Evolutionary conservation across 1,140 invertebrate species (phyloP), one percentile per base, ranked within the genome.

Genomic region (Druon quercuslanigerum): DNA sequence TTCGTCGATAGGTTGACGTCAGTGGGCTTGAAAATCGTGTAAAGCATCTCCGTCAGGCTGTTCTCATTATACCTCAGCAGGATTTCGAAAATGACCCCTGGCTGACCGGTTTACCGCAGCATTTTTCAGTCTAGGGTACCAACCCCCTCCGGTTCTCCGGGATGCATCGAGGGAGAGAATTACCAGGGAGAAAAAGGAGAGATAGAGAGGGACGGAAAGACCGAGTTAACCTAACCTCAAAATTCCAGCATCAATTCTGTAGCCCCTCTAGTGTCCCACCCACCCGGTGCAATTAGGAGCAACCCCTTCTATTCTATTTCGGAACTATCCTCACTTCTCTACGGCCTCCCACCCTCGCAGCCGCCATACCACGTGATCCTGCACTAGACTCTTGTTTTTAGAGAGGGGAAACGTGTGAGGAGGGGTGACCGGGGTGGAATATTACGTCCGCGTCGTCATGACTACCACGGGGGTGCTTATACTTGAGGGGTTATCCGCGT

Each of bases 191-290:
- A 81, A 77, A 79, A 77, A 76, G 80, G 76, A 51, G 66, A 16
- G 74, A 20, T 74, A 78, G 74, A 72, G 78, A 83, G 81, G 79
- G 80, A 8, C 83, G 81, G 78, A 79, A 75, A 76, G 83, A 81
- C 78, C 57, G 82, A 85, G 84, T 87, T 86, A 88, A 88, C 85
- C 87, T 87, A 89, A 87, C 88, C 87, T 89, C 88, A 88, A 90
- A 90, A 89, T 90, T 89, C 86, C 84, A 88, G 87, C 87, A 89
- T 90, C 87, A 90, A 89, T 89, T 89, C 87, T 86, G 78, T 83
- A 87, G 79, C 81, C 82, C 83, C 83, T 83, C 80, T 82, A 83
- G 83, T 85, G 84, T 89, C 81, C 83, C 84, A 86, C 83, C 87
- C 82, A 87, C 77, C 85, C 85, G 76, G 85, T 84, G 87, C 87